phyloP scores from a whole-genome alignment of 2,797 vertebrate genomes.

The Gorsachius magnificus region DNA sequence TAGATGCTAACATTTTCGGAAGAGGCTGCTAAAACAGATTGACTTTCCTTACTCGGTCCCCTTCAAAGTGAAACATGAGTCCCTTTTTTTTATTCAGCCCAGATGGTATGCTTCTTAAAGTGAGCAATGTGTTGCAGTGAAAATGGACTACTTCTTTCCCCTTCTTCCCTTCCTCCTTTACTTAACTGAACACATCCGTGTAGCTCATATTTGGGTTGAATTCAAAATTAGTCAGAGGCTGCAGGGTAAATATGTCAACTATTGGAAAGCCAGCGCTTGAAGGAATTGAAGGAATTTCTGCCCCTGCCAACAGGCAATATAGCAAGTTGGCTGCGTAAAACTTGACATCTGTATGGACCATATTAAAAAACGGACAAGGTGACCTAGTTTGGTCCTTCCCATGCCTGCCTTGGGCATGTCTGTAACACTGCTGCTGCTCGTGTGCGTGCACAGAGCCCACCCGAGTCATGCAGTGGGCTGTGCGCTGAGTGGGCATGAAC shows the following conservation, averaged over 20 bases:
- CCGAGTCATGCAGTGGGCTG: background rate
- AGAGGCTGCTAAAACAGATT: slow-evolving; percentile 10
- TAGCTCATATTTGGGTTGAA: slow-evolving; percentile 39
- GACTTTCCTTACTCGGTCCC: background rate
- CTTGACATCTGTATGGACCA: background rate
- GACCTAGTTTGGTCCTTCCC: background rate
- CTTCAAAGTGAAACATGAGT: background rate
- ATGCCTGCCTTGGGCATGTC: background rate
- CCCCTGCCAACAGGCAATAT: background rate
- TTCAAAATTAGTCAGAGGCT: slow-evolving; percentile 57
- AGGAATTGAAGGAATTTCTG: slow-evolving; percentile 42
- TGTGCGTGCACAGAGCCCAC: fast-evolving
- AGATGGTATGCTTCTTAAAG: slow-evolving; percentile 70
- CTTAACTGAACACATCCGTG: slow-evolving; percentile 8
- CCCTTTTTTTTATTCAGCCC: background rate
- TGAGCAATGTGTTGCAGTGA: slow-evolving; percentile 62
- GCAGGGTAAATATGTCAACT: slow-evolving; percentile 56
- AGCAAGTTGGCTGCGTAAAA: background rate
- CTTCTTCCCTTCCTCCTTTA: slow-evolving; percentile 27
- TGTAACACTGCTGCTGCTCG: fast-evolving
- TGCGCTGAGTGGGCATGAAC: background rate
- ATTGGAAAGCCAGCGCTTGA: slow-evolving; percentile 34
- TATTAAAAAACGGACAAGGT: background rate
- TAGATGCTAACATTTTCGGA: slow-evolving; percentile 30
- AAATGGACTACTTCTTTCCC: slow-evolving; percentile 42